Evolutionary conservation across 1,140 invertebrate genomes (phyloP), one percentile per base, ranked within the genome.

Genomic region (Anastrepha ludens): DNA sequence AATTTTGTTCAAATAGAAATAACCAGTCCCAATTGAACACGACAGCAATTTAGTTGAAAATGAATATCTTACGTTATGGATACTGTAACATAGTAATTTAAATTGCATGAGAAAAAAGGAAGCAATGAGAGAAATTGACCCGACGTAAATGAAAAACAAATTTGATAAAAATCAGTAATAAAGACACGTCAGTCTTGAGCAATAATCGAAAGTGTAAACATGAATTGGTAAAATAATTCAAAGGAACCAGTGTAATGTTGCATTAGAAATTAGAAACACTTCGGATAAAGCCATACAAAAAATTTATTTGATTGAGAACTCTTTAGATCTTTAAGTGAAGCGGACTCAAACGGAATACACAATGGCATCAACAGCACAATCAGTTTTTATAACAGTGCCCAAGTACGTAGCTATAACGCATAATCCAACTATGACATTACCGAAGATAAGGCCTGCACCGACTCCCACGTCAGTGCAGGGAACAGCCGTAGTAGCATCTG

Each of bases 381-480:
- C 88, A 50, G 88, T 88, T 88, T 88, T 88, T 85, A 88, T 94
- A 89, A 94, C 94, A 58, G 92, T 95, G 87, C 93, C 94, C 74
- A 94, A 94, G 90, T 90, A 89, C 89, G 89, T 91, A 78, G 88
- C 90, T 15, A 89, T 88, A 55, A 67, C 88, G 15, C 86, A 87
- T n/a, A 94, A 93, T 89, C 94, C 94, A 87, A 44, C 74, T 8
- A 67, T 85, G 62, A 87, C 94, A 89, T 91, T 95, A 90, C 93
- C 94, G 87, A 93, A 94, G 90, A 94, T 95, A 59, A 92, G 94
- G 64, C 93, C 93, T 89, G 93, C 94, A 87, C 93, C 93, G 70
- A 90, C 93, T 65, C 93, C 94, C 87, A 90, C 94, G 86, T 91
- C 93, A 87, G 93, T 93, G 58, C 92, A 64, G 60, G 74, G 60